Conservation (phyloP, 2,888 invertebrate genomes). For the Hemicrepidius hirtus region DNA sequence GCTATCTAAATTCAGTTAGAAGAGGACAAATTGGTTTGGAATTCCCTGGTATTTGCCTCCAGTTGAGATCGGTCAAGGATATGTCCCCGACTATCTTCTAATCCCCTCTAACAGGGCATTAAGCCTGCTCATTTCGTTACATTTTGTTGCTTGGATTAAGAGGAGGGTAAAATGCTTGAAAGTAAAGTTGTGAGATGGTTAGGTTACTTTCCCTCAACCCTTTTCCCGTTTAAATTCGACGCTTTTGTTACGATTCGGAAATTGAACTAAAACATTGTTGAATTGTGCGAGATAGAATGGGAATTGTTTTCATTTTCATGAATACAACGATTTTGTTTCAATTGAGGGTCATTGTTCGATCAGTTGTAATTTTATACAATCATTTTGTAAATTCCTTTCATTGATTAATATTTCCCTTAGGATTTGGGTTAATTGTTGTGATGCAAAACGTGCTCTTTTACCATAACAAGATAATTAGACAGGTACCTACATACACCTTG, state of each 20-base stretch:
- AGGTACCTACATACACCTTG: neutral
- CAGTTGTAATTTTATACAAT: neutral
- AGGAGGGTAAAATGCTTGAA: conserved; percentile 23
- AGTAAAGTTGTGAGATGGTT: conserved; percentile 15
- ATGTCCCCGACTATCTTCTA: conserved; percentile 28
- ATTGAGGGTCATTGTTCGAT: too few relatives aligned
- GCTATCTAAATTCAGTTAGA: neutral
- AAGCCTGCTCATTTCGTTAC: conserved; percentile 37
- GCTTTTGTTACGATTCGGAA: conserved; percentile 1
- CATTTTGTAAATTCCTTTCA: too few relatives aligned
- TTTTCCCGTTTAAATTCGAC: conserved; percentile 18
- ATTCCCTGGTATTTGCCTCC: neutral
- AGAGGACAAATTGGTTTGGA: neutral
- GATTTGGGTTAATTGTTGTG: neutral
- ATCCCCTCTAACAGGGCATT: conserved; percentile 43
- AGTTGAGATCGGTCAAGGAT: conserved; percentile 27
- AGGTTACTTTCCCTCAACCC: neutral
- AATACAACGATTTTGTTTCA: too few relatives aligned
- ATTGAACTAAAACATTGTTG: neutral
- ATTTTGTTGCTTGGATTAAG: conserved; percentile 32
- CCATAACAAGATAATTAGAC: neutral
- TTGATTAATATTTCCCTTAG: too few relatives aligned
- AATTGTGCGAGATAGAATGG: too few relatives aligned
- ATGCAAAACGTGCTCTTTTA: neutral
- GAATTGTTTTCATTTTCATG: too few relatives aligned